Conservation (phyloP, 2,113 vertebrate species). For the Alethe diademata region DNA sequence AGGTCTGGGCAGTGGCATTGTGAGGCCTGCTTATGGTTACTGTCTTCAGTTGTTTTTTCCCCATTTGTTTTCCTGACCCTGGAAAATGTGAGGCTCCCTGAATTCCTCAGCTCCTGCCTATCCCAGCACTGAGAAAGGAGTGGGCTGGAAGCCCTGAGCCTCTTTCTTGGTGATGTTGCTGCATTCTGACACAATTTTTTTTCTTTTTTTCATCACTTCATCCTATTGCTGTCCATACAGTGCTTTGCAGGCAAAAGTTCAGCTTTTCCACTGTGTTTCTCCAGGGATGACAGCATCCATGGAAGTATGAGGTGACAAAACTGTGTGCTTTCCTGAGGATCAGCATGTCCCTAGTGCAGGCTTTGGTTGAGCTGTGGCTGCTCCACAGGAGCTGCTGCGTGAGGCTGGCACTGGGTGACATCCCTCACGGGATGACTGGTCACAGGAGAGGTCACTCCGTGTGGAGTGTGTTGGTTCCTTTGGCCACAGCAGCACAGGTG, state of each 20-base stretch:
- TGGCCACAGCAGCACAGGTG: neutral
- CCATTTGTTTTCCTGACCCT: neutral
- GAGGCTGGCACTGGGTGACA: neutral
- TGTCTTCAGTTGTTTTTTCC: neutral
- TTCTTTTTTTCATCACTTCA: neutral
- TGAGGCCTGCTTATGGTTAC: neutral
- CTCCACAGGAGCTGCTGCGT: neutral
- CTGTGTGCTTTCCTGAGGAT: neutral
- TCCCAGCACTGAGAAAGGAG: neutral
- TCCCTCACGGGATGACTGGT: rapidly evolving
- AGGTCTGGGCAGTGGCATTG: neutral
- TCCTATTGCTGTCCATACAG: neutral
- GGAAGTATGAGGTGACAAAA: neutral
- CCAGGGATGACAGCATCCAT: neutral
- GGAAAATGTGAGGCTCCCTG: neutral
- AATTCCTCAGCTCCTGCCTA: neutral
- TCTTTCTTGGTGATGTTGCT: neutral
- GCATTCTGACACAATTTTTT: neutral
- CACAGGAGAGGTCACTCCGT: rapidly evolving
- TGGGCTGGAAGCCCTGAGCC: neutral
- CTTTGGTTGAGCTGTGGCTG: neutral
- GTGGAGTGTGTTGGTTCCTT: neutral
- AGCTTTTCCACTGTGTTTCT: neutral
- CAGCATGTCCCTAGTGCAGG: neutral
- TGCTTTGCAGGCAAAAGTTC: neutral